phyloP scores from a whole-genome alignment of 2,113 vertebrate genomes.

The Sphyrna mokarran region DNA sequence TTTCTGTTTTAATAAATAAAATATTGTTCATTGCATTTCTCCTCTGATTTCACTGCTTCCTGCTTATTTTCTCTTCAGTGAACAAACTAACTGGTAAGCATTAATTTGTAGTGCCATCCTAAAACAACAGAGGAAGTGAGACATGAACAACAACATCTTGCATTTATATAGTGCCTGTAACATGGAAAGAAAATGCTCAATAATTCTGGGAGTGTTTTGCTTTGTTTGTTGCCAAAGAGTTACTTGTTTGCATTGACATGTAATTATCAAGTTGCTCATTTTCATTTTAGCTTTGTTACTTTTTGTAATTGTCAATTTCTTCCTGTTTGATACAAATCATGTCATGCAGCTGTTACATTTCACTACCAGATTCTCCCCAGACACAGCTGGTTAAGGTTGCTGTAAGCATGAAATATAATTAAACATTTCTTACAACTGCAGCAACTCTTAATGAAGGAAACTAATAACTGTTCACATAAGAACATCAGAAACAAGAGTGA shows the following conservation, averaged over 20 bases:
- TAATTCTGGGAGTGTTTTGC: neutral
- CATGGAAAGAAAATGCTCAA: neutral
- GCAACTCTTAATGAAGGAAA: neutral
- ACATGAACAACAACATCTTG: neutral
- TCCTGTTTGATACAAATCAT: neutral
- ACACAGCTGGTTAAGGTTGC: neutral
- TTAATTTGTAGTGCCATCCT: neutral
- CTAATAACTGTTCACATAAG: neutral
- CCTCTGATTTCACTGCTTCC: neutral
- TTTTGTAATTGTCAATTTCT: neutral
- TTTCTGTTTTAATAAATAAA: neutral
- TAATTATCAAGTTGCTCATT: neutral
- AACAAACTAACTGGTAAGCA: neutral
- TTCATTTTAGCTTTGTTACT: neutral
- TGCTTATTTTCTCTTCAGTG: neutral
- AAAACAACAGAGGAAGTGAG: neutral
- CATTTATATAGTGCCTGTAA: neutral
- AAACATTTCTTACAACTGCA: neutral
- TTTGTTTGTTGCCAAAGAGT: neutral
- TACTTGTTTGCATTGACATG: neutral
- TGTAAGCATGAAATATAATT: neutral
- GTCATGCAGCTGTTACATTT: neutral
- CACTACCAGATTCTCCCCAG: neutral
- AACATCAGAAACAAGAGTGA: no score
- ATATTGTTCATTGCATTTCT: neutral